These are phyloP conservation scores for Coreius guichenoti DNA, from an alignment of 2,797 vertebrate genomes.

Conservation along the genomic window DNA sequence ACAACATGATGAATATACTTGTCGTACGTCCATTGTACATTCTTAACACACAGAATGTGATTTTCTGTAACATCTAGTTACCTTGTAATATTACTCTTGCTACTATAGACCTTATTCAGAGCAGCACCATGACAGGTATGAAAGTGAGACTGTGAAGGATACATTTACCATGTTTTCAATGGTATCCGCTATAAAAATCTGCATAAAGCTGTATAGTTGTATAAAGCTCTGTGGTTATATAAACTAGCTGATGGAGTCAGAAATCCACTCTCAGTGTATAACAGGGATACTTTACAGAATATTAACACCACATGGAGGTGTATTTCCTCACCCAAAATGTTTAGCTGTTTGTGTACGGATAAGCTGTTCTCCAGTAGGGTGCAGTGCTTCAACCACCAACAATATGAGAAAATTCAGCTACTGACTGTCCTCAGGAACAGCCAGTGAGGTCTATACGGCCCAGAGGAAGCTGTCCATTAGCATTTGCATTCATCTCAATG, in stretches of 20 bases:
- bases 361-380: slow-evolving; percentile 66
- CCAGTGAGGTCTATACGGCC: not conserved
- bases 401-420: not conserved
- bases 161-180: not conserved
- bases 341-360: not conserved
- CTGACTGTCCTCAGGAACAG: not conserved
- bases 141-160: not conserved
- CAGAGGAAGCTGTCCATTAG: not conserved
- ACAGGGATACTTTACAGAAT: not conserved
- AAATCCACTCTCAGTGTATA: not conserved
- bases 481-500: not conserved
- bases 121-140: not conserved
- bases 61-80: not conserved
- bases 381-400: slow-evolving; percentile 63
- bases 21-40: no score
- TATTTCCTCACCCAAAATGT: not conserved
- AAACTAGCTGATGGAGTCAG: not conserved
- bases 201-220: not conserved
- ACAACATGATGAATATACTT: not conserved
- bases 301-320: not conserved
- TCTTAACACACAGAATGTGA: not conserved
- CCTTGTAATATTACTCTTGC: not conserved
- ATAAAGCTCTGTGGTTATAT: not conserved
- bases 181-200: not conserved
- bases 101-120: not conserved